A percentile compares a stretch with the other conserved stretches of the same genome.
These are phyloP conservation scores for Cybosia mesomella DNA, from an alignment of 2,888 invertebrate species.

Conservation along the genomic window DNA sequence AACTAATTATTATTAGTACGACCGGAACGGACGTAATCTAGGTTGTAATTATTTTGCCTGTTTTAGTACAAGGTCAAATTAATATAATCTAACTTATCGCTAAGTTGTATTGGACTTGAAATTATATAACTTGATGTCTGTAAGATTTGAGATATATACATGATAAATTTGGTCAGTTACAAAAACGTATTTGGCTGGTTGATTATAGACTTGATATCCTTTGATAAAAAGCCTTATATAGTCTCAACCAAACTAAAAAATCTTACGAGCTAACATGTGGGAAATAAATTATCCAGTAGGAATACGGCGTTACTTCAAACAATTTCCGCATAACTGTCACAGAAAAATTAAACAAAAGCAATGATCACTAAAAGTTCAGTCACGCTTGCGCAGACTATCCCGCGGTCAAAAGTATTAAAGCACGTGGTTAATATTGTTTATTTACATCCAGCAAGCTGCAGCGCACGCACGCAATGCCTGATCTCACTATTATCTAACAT, in stretches of 20 bases:
- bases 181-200: not conserved
- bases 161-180: not conserved
- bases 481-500: constrained; percentile 34
- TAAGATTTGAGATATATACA: not conserved
- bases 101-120: constrained; percentile 1
- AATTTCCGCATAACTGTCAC: constrained; percentile 29
- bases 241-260: not conserved
- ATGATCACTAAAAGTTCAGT: constrained; percentile 32
- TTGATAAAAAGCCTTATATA: not conserved
- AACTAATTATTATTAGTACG: not conserved
- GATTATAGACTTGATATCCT: not conserved
- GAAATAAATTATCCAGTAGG: not conserved
- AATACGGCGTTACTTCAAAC: constrained; percentile 14
- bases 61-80: constrained; percentile 2
- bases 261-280: not conserved
- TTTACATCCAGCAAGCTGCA: constrained; percentile 62
- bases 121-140: not conserved
- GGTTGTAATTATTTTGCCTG: constrained; percentile 6
- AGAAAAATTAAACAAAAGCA: constrained; percentile 31
- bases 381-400: constrained; percentile 40
- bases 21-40: constrained; percentile 5
- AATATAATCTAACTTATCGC: constrained; percentile 2
- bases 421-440: constrained; percentile 65
- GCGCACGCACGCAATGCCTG: constrained; percentile 40
- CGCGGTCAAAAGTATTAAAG: constrained; percentile 28